Evolutionary conservation across 2,113 vertebrate genomes (phyloP), one percentile per base, ranked within the genome.

Genomic region (Smithornis capensis): DNA sequence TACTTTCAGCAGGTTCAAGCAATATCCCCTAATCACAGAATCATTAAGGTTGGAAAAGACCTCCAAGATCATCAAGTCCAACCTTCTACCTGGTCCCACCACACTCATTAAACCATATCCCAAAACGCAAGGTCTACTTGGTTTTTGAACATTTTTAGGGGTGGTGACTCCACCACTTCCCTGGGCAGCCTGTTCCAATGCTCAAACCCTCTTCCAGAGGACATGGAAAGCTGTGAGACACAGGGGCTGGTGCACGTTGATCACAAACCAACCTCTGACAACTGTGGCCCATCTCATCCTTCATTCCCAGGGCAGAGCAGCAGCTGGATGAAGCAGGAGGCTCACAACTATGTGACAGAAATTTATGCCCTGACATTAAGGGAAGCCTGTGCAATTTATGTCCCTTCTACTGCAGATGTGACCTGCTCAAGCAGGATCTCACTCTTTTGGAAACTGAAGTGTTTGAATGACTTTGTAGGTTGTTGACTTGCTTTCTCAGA

Each of bases 231-330:
- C 28, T 49, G 3, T 28, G 52, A 70, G 55, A 31, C 8, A 4
- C 0, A 0, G 1, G 4, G 16, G 1, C 10, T 56, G 27, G 4
- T 19, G 21, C 49, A 52, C 44, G 16, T 3, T 33, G 40, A 4
- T 8, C 59, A n/a, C 47, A 69, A 92, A 80, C 7, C 38, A 60
- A 4, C 31, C 31, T 60, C 45, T 64, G 80, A 47, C 15, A 55
- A 21, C 19, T 14, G 33, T 56, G 27, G 4, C 14, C 9, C 24
- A 44, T 35, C 29, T 76, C 23, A 0, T 35, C 21, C 33, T 68
- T 56, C 37, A 60, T 56, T 76, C 4, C n/a, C 31, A 64, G 33
- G 15, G 42, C 38, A 40, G 24, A 5, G 40, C 22, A 81, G 57
- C 78, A 71, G 38, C 47, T 82, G 88, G 23, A 52, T 38, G 33